Evolutionary conservation across 1,140 invertebrate species (phyloP).

Genomic region (Drosophila funebris): DNA sequence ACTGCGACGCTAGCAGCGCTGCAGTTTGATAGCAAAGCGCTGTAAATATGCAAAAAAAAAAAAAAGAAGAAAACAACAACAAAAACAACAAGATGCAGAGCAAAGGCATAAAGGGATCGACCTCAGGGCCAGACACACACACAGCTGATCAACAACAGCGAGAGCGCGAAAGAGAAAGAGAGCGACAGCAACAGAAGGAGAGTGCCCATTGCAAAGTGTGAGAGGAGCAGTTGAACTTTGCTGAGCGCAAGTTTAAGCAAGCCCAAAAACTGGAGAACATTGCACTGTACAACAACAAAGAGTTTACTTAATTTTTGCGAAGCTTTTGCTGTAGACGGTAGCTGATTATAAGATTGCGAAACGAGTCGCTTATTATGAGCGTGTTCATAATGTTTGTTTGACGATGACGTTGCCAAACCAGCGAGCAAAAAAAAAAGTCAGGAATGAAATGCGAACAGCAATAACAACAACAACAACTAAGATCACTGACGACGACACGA

Average conservation of each 20-base stretch:
- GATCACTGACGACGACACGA: conserved; percentile 39
- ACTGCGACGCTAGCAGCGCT: conserved; percentile 44
- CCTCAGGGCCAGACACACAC: conserved; percentile 35
- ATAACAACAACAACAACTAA: conserved; percentile 30
- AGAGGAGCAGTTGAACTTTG: conserved; percentile 26
- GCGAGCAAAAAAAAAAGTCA: conserved; percentile 50
- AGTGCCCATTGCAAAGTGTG: conserved; percentile 1
- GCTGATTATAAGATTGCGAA: conserved; percentile 76
- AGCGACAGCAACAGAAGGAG: conserved; percentile 3
- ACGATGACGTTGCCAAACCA: conserved; percentile 76
- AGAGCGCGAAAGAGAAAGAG: background rate
- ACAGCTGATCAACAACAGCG: conserved; percentile 61
- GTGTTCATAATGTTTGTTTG: conserved; percentile 61
- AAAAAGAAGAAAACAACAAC: conserved; percentile 29
- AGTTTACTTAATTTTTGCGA: conserved; percentile 7
- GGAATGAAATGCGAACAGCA: conserved; percentile 74
- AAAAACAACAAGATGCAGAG: conserved; percentile 2
- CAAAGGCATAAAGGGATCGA: conserved; percentile 41
- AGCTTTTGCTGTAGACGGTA: conserved; percentile 31
- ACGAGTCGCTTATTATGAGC: conserved; percentile 63
- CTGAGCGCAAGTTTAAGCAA: conserved; percentile 33
- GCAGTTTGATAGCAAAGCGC: conserved; percentile 68
- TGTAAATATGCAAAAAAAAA: conserved; percentile 49
- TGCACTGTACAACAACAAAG: conserved; percentile 56
- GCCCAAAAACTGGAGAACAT: conserved; percentile 61